A percentile compares a stretch with the other conserved stretches of the same genome.
Conservation (phyloP, 2,113 vertebrate genomes). For the Heterotilapia buettikoferi region DNA sequence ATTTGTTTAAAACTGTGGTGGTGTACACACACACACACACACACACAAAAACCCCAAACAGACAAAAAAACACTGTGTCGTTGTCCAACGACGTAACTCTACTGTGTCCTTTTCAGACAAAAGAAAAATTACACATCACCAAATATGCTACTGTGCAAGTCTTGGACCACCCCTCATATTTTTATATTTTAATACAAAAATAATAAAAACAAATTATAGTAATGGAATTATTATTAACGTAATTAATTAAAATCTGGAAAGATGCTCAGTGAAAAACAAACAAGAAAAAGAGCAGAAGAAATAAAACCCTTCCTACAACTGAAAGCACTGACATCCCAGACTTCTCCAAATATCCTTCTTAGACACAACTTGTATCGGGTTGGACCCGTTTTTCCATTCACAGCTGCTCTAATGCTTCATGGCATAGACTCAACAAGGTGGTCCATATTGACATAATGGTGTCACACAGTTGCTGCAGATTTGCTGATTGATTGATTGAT, state of each 20-base stretch:
- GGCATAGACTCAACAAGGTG: not conserved
- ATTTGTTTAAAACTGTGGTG: not conserved
- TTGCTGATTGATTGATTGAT: not conserved
- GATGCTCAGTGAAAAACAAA: not conserved
- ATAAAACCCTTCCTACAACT: not conserved
- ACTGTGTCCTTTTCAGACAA: not conserved
- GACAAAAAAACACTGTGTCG: not conserved
- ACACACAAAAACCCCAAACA: rapidly evolving
- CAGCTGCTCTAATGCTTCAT: not conserved
- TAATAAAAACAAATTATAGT: not conserved
- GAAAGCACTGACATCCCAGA: not conserved
- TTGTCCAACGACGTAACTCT: not conserved
- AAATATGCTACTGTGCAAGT: not conserved
- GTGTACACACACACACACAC: not conserved
- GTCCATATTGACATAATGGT: not conserved
- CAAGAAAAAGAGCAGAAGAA: not conserved
- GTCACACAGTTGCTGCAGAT: not conserved
- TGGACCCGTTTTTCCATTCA: not conserved
- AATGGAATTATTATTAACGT: not conserved
- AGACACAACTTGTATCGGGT: not conserved
- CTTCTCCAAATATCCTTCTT: not conserved
- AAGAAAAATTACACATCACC: not conserved
- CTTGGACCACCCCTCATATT: not conserved
- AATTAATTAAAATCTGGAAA: not conserved
- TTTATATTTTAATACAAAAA: not conserved